Conservation (phyloP, 1,140 invertebrate genomes). For the Parapsyche elsis region DNA sequence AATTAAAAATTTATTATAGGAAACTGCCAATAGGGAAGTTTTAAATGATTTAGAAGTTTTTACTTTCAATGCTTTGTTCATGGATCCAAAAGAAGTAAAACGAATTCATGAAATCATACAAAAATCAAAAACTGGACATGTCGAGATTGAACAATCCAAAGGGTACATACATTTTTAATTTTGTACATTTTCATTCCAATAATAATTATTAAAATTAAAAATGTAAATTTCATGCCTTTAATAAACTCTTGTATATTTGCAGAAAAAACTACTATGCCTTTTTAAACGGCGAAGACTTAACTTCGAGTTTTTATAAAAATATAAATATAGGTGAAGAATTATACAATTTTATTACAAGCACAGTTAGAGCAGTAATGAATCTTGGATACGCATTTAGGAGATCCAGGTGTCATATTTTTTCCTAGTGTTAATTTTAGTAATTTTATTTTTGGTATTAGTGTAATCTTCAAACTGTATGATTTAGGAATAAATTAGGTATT, state of each 20-base stretch:
- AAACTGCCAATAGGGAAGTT: constrained; percentile 62
- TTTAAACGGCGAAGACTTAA: constrained; percentile 19
- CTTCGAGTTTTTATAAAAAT: constrained; percentile 44
- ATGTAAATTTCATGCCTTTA: too few species aligned
- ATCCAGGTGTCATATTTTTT: constrained; percentile 56
- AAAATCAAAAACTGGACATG: background rate
- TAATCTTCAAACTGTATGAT: background rate
- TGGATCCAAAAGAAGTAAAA: constrained; percentile 65
- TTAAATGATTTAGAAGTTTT: constrained; percentile 68
- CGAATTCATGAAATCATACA: constrained; percentile 44
- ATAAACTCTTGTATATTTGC: too few species aligned
- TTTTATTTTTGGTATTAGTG: background rate
- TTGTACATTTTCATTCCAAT: too few species aligned
- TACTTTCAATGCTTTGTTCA: constrained; percentile 69
- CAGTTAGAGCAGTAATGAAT: constrained; percentile 69
- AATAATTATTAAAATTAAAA: too few species aligned
- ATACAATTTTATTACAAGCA: constrained; percentile 68
- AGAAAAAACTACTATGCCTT: background rate
- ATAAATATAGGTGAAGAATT: constrained; percentile 64
- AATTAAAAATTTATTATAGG: constrained; percentile 55
- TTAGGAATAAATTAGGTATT: background rate
- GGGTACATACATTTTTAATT: background rate
- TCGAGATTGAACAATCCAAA: background rate
- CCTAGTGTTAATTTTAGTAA: background rate
- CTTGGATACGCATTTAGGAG: constrained; percentile 69